Conservation (phyloP, 2,797 vertebrate genomes). For the Schizopygopsis malacanthus region DNA sequence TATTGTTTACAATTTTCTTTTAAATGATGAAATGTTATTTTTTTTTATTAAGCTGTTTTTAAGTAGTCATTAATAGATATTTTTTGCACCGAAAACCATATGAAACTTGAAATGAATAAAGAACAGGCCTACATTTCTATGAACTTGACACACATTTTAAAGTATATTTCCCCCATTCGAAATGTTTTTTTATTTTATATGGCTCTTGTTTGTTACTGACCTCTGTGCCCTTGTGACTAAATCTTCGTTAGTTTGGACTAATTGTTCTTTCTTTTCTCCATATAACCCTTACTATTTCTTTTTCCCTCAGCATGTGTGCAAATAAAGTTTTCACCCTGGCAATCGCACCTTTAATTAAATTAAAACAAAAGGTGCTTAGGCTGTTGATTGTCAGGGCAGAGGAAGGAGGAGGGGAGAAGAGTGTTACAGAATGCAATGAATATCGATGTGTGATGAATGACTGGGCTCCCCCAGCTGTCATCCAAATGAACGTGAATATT, state of each 20-base stretch:
- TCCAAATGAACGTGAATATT: conserved; percentile 83
- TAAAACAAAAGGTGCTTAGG: conserved; percentile 81
- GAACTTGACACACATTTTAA: not conserved
- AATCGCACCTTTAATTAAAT: conserved; percentile 84
- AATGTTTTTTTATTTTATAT: not conserved
- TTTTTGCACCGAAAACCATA: not conserved
- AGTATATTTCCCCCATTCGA: not conserved
- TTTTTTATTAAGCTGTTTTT: not conserved
- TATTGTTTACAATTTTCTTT: not conserved
- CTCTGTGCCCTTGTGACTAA: conserved; percentile 35
- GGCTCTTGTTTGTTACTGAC: conserved; percentile 35
- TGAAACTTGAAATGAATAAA: not conserved
- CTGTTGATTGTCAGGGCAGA: conserved; percentile 77
- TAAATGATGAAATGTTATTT: not conserved
- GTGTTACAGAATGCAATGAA: conserved; percentile 75
- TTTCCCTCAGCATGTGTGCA: conserved; percentile 67
- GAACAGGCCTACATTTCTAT: not conserved
- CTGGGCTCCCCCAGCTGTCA: conserved; percentile 79
- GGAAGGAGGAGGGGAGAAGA: conserved; percentile 60
- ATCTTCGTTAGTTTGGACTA: conserved; percentile 73
- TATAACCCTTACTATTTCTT: conserved; percentile 57
- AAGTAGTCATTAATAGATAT: not conserved
- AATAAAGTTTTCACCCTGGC: conserved; percentile 80
- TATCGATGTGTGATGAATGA: conserved; percentile 81
- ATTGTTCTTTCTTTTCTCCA: conserved; percentile 70